Evolutionary conservation across 2,113 vertebrate species (phyloP).

Genomic region (Hemiscyllium ocellatum): DNA sequence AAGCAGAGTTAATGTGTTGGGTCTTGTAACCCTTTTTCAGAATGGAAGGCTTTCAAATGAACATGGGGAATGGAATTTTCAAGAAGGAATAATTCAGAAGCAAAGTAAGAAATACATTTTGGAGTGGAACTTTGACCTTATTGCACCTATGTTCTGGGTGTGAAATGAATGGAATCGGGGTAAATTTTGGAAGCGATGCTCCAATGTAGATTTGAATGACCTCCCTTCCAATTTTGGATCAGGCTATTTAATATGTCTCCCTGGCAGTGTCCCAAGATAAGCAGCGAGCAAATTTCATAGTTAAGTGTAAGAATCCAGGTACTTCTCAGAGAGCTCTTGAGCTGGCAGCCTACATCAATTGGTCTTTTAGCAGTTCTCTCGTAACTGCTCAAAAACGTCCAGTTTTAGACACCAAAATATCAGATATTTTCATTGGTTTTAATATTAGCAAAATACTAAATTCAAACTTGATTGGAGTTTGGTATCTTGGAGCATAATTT

Average conservation of each 20-base stretch:
- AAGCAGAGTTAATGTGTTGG: too few relatives aligned
- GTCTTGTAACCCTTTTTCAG: too few relatives aligned
- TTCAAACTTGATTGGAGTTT: too few relatives aligned
- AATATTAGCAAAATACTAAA: too few relatives aligned
- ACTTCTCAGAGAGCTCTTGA: too few relatives aligned
- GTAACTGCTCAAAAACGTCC: too few relatives aligned
- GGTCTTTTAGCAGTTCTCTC: too few relatives aligned
- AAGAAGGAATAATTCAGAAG: not conserved
- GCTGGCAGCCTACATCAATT: too few relatives aligned
- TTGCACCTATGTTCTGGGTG: not conserved
- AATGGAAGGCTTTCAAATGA: not conserved
- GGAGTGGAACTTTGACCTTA: not conserved
- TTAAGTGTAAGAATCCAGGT: not conserved
- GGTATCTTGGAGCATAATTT: too few relatives aligned
- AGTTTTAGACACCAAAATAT: too few relatives aligned
- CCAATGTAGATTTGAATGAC: not conserved
- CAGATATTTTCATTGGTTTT: too few relatives aligned
- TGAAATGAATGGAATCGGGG: not conserved
- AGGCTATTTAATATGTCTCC: not conserved
- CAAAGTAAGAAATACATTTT: not conserved
- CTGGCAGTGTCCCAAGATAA: not conserved
- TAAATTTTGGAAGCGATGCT: not conserved
- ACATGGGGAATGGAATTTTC: not conserved
- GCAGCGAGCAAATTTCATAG: not conserved
- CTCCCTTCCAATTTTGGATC: not conserved